These are phyloP conservation scores for Elephas maximus DNA, from an alignment of 2,113 vertebrate genomes.

Conservation along the genomic window DNA sequence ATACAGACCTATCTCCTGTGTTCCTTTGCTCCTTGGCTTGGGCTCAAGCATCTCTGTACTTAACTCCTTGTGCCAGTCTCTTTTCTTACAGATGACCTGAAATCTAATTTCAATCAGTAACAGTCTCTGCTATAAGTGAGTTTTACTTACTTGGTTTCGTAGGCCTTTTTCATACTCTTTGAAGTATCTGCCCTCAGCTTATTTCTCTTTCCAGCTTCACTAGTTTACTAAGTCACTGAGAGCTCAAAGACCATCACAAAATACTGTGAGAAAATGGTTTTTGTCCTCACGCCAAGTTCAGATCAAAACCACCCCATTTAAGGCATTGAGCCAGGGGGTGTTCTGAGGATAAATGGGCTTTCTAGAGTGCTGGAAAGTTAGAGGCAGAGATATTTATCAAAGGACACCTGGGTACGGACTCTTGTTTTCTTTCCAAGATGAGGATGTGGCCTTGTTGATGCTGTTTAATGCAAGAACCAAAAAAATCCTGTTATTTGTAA, in stretches of 20 bases:
- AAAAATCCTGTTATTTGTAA: not conserved
- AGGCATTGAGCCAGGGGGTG: not conserved
- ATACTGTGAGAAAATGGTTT: not conserved
- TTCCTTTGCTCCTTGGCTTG: not conserved
- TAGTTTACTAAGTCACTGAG: not conserved
- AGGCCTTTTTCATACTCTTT: not conserved
- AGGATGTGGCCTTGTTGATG: not conserved
- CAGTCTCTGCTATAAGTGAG: not conserved
- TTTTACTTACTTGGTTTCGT: not conserved
- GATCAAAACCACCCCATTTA: not conserved
- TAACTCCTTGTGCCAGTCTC: not conserved
- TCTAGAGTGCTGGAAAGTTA: not conserved
- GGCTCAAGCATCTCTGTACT: not conserved
- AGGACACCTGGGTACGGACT: not conserved
- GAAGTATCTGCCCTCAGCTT: not conserved
- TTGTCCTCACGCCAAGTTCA: not conserved
- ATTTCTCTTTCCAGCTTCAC: not conserved
- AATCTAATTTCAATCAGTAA: not conserved
- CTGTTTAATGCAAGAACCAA: not conserved
- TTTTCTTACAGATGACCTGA: not conserved
- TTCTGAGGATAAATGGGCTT: not conserved
- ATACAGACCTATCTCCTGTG: not conserved
- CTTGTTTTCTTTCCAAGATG: not conserved
- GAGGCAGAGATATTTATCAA: not conserved
- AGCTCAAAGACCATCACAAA: not conserved